phyloP scores from a whole-genome alignment of 2,797 vertebrate genomes.

The Hypotaenidia philippensis region DNA sequence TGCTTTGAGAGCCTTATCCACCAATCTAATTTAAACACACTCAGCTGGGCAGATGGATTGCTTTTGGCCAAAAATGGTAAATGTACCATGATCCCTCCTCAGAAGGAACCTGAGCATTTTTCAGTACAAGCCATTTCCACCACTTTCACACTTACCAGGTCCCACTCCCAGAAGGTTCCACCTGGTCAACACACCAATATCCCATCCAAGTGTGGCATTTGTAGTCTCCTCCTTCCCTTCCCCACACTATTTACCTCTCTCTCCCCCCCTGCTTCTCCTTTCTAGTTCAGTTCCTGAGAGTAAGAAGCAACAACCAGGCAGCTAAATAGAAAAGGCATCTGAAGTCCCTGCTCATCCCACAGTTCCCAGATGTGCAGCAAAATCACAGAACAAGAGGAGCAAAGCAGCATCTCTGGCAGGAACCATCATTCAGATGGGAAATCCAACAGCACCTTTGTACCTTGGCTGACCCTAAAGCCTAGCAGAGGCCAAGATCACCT shows the following conservation, averaged over 20 bases:
- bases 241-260: neutral
- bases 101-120: neutral
- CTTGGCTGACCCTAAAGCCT: neutral
- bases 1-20: constrained; percentile 19
- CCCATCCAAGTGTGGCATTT: neutral
- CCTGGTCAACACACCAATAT: neutral
- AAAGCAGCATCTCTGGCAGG: neutral
- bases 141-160: neutral
- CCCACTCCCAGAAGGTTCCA: neutral
- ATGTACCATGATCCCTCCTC: neutral
- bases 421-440: neutral
- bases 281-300: neutral
- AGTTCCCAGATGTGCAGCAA: neutral
- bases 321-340: neutral
- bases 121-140: neutral
- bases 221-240: neutral
- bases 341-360: neutral
- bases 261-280: neutral
- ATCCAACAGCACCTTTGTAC: neutral
- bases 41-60: neutral
- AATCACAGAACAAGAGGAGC: neutral
- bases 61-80: neutral
- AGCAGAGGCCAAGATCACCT: neutral
- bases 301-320: neutral
- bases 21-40: neutral